Conservation (phyloP, 2,797 vertebrate genomes). For the Onychomys torridus region DNA sequence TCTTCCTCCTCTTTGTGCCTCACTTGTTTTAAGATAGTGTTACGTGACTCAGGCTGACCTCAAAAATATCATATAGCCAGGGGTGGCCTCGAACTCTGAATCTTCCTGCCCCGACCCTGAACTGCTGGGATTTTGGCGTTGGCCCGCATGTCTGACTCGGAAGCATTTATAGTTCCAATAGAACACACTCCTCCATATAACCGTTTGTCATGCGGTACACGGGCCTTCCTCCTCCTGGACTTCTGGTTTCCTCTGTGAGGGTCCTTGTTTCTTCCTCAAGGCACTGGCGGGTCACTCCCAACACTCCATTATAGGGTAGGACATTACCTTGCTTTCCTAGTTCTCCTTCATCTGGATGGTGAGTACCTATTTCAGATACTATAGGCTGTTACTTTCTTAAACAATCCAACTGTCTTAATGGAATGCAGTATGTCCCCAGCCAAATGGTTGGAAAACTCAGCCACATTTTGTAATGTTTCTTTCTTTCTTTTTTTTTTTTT, state of each 20-base stretch:
- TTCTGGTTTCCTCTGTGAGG: not conserved
- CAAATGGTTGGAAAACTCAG: not conserved
- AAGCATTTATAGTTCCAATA: not conserved
- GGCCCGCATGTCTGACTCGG: not conserved
- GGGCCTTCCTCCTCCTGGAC: not conserved
- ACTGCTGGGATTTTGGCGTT: not conserved
- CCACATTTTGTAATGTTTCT: slow-evolving; percentile 20
- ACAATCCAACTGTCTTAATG: not conserved
- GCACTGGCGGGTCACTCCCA: not conserved
- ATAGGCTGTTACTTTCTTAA: not conserved
- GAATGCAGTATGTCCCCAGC: not conserved
- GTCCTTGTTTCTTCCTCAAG: not conserved
- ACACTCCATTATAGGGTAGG: not conserved
- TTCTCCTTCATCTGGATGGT: not conserved
- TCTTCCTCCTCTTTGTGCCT: not conserved
- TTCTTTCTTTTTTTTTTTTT: slow-evolving; percentile 14
- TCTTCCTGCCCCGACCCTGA: not conserved
- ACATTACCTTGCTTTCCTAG: not conserved
- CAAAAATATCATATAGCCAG: not conserved
- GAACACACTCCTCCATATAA: no score
- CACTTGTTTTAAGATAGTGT: not conserved
- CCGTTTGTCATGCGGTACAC: not conserved
- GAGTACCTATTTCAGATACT: not conserved
- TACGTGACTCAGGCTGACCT: not conserved
- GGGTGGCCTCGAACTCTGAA: not conserved